Evolutionary conservation across 2,797 vertebrate genomes (phyloP).

Genomic region (Pseudomugil tenellus): DNA sequence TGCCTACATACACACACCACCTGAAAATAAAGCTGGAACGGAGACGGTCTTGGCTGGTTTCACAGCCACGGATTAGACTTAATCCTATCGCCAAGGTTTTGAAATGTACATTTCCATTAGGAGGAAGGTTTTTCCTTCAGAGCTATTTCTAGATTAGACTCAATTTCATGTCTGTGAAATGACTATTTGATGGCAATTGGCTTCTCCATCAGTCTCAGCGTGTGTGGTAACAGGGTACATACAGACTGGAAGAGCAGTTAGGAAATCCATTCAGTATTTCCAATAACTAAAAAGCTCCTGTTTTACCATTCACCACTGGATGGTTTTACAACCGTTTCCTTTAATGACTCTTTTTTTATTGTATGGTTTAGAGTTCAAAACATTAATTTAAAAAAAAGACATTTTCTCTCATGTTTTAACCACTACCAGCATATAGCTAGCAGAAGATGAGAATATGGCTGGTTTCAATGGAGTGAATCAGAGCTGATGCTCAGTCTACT

Average conservation of each 20-base stretch:
- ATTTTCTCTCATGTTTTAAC: too few relatives aligned
- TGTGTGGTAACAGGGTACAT: constrained; percentile 1
- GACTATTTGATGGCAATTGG: constrained; percentile 18
- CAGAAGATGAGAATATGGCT: not conserved
- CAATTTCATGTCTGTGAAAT: constrained; percentile 17
- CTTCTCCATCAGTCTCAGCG: constrained; percentile 6
- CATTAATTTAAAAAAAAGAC: not conserved
- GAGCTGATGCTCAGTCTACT: not conserved
- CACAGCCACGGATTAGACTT: constrained; percentile 68
- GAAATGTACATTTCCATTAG: constrained; percentile 65
- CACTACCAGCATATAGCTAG: too few relatives aligned
- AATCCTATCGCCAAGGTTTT: constrained; percentile 69
- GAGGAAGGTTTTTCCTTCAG: constrained; percentile 18
- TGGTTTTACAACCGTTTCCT: not conserved
- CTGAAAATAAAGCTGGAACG: constrained; percentile 52
- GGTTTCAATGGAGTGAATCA: not conserved
- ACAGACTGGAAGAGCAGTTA: not conserved
- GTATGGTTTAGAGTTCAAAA: not conserved
- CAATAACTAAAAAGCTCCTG: not conserved
- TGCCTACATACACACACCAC: not conserved
- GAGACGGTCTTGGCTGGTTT: constrained; percentile 61
- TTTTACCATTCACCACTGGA: not conserved
- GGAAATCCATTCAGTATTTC: not conserved
- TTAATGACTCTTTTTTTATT: not conserved
- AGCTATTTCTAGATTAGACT: constrained; percentile 37